Evolutionary conservation across 2,113 vertebrate genomes (phyloP), one percentile per base, ranked within the genome.

Genomic region (Anhinga rufa): DNA sequence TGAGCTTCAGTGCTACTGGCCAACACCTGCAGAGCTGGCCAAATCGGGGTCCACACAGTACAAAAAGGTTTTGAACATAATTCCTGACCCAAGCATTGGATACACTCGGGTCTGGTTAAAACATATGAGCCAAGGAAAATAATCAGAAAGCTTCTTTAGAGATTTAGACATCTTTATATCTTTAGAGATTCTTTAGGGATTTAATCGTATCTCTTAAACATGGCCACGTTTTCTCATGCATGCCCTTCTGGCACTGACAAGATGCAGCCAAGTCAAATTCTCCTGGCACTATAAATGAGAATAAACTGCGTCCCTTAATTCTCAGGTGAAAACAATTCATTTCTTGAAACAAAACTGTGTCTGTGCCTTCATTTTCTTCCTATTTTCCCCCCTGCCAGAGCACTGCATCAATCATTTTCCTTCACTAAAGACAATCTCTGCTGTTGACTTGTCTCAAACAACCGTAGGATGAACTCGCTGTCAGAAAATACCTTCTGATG

Each of bases 211-310:
- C 74, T 78, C 34, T 7, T 15, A 34, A 57, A 28, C 42, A 16
- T 7, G 60, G 48, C 32, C 77, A 51, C 0, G 0, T 70, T 84
- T 84, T 78, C n/a, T 69, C 1, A 2, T 31, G 20, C 0, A 6
- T 36, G 34, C 60, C 28, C 29, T 68, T 29, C 68, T 42, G 51
- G 58, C 36, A 34, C 14, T 40, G 66, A 65, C 11, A 42, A 70
- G 48, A 38, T 17, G 48, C 5, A 3, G 52, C 58, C 29, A 16
- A 49, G 68, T 36, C 34, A 17, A 57, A 66, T 58, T 76, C 31
- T 82, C 21, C 49, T 26, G 62, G 79, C n/a, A 5, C 26, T 75
- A 60, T 22, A 65, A 65, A 77, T 14, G 44, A 28, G 36, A 82
- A 20, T 12, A 61, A 82, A 72, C 17, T 7, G 25, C 6, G 3